A percentile compares a stretch with the other conserved stretches of the same genome.
These are phyloP conservation scores for Platichthys flesus DNA, from an alignment of 2,113 vertebrate genomes.

Conservation along the genomic window DNA sequence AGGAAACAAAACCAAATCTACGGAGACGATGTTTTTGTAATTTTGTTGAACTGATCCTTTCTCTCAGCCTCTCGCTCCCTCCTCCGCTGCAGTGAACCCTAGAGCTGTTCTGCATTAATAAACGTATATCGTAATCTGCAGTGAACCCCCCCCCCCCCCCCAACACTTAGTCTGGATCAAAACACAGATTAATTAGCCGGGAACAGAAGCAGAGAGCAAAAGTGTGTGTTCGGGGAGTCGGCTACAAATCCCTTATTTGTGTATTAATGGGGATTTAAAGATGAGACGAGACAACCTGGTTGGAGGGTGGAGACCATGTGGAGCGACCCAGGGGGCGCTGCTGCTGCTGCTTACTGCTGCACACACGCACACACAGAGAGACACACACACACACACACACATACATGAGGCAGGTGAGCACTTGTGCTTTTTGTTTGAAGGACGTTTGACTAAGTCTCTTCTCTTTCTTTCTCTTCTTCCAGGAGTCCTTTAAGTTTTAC, in stretches of 20 bases:
- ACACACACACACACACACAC: too few species aligned
- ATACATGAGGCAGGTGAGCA: slow-evolving; percentile 1
- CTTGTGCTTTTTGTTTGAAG: background rate
- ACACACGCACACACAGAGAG: too few species aligned
- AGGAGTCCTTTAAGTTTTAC: slow-evolving; percentile 90
- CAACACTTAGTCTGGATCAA: slow-evolving; percentile 70
- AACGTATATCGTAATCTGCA: slow-evolving; percentile 51
- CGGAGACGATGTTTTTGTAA: slow-evolving; percentile 25
- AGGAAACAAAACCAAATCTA: slow-evolving; percentile 14
- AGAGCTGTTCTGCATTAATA: slow-evolving; percentile 69
- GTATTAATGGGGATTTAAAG: slow-evolving; percentile 77
- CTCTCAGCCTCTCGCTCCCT: background rate
- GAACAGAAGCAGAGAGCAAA: slow-evolving; percentile 44
- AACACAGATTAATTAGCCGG: slow-evolving; percentile 74
- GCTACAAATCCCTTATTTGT: slow-evolving; percentile 76
- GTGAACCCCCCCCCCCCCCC: slow-evolving; percentile 46
- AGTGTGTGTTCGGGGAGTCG: slow-evolving; percentile 53
- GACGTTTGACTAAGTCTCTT: slow-evolving; percentile 11
- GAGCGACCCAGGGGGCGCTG: slow-evolving; percentile 55
- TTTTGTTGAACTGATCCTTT: slow-evolving; percentile 16
- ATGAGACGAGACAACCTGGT: slow-evolving; percentile 75
- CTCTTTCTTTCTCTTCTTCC: slow-evolving; percentile 20
- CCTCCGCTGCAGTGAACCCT: background rate
- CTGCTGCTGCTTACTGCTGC: too few species aligned
- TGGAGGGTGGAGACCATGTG: slow-evolving; percentile 61